Percentiles rank a stretch among this genome's conserved stretches.
Evolutionary conservation across 2,888 invertebrate species (phyloP).

Genomic region (Troilus luridus): DNA sequence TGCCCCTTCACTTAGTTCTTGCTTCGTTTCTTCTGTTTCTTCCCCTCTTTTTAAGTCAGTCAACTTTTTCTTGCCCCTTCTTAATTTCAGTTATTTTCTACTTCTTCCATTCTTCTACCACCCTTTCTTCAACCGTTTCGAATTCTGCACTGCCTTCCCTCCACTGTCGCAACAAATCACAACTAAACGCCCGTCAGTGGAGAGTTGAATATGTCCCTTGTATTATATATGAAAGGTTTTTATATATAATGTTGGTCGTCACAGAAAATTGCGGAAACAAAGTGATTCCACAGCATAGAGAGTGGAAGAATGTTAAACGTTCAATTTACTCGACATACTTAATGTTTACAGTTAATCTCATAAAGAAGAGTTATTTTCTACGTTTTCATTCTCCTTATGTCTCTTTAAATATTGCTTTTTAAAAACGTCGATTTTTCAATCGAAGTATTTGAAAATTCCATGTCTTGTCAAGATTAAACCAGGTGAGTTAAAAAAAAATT

Average conservation of each 20-base stretch:
- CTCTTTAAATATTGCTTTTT: background rate
- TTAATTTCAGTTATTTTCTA: slow-evolving; percentile 38
- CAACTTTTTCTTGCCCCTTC: background rate
- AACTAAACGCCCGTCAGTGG: background rate
- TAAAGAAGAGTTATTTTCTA: background rate
- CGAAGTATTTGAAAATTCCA: too few species aligned
- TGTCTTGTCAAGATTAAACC: too few species aligned
- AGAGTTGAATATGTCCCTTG: background rate
- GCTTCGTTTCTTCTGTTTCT: slow-evolving; percentile 7
- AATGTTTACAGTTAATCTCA: background rate
- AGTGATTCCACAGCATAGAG: background rate
- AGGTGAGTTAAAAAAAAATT: too few species aligned
- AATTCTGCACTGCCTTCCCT: slow-evolving; percentile 6
- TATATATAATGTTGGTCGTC: background rate
- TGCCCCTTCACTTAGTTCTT: slow-evolving; percentile 36
- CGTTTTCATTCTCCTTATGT: background rate
- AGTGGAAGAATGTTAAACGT: background rate
- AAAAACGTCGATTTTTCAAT: too few species aligned
- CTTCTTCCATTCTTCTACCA: background rate
- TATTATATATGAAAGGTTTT: background rate
- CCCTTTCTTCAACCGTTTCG: background rate
- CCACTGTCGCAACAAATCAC: slow-evolving; percentile 11
- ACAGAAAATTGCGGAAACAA: background rate
- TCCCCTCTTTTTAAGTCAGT: slow-evolving; percentile 7
- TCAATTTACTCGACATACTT: background rate